phyloP scores from a whole-genome alignment of 2,113 vertebrate genomes.

The Ciconia maguari region DNA sequence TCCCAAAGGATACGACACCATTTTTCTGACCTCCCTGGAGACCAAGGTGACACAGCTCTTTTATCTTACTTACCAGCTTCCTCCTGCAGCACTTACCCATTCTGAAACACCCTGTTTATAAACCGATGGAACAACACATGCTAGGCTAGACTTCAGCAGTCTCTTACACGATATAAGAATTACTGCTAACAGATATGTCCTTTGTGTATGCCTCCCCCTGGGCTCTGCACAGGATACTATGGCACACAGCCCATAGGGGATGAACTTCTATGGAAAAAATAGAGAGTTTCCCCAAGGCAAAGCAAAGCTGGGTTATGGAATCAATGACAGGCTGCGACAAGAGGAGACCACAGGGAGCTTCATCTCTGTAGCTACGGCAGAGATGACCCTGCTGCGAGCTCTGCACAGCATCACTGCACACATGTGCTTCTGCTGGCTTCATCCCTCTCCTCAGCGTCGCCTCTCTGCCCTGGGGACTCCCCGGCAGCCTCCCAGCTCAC shows the following conservation, averaged over 20 bases:
- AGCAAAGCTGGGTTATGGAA: not conserved
- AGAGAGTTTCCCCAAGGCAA: not conserved
- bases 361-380: not conserved
- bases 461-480: not conserved
- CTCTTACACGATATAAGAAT: not conserved
- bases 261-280: not conserved
- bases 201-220: not conserved
- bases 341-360: not conserved
- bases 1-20: not conserved
- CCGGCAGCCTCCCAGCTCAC: not conserved
- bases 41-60: not conserved
- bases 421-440: fast-evolving
- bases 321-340: not conserved
- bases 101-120: not conserved
- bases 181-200: not conserved
- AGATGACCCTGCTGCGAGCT: not conserved
- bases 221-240: not conserved
- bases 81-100: not conserved
- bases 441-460: not conserved
- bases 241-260: not conserved
- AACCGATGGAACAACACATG: fast-evolving
- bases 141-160: not conserved
- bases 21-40: not conserved
- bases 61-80: not conserved
- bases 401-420: not conserved